Evolutionary conservation across 2,113 vertebrate genomes (phyloP).

Genomic region (Pavo muticus): DNA sequence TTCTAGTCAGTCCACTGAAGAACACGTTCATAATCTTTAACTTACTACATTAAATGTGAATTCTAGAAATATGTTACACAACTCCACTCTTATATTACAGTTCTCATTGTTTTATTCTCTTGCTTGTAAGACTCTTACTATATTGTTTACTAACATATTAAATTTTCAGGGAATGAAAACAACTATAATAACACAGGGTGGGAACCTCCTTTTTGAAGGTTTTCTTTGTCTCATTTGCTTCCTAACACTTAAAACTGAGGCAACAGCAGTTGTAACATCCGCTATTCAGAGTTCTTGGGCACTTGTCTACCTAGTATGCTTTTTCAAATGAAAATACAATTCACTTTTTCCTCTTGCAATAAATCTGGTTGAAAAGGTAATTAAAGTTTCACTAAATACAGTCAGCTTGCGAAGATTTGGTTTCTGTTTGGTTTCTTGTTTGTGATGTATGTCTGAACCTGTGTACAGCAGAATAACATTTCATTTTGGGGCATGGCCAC

Average conservation of each 20-base stretch:
- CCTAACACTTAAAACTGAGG: neutral
- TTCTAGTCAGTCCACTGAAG: neutral
- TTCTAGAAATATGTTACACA: neutral
- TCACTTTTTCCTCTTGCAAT: neutral
- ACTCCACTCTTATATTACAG: neutral
- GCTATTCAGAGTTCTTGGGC: neutral
- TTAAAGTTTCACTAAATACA: neutral
- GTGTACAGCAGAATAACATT: neutral
- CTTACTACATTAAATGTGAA: rapidly evolving
- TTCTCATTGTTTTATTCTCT: neutral
- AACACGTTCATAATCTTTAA: neutral
- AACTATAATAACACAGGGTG: neutral
- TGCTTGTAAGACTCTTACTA: neutral
- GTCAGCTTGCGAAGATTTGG: neutral
- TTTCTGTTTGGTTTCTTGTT: conserved; percentile 23
- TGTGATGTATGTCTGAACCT: conserved; percentile 2
- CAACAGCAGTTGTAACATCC: neutral
- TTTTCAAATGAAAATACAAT: neutral
- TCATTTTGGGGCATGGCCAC: neutral
- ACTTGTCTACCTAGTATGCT: neutral
- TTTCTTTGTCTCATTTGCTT: neutral
- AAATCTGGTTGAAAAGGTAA: neutral
- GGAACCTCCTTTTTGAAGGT: neutral
- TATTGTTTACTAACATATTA: neutral
- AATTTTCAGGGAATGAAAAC: neutral